Conservation (phyloP, 2,797 vertebrate species). For the Enteromius unitaeniatus region DNA sequence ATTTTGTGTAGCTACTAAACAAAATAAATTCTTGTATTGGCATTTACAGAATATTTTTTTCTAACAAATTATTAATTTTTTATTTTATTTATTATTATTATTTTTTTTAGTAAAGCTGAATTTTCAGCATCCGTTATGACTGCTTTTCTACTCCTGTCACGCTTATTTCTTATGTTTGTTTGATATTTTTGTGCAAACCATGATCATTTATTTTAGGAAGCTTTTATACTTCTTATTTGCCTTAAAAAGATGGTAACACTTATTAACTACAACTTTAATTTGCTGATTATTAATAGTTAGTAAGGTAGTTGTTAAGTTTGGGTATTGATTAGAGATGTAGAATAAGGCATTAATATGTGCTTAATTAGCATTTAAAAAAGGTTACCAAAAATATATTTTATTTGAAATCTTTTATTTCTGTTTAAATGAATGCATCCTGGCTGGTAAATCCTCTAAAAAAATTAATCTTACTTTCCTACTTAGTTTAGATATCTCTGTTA, state of each 20-base stretch:
- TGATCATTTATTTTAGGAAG: not conserved
- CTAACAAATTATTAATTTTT: not conserved
- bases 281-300: too few relatives aligned
- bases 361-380: too few relatives aligned
- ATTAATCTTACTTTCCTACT: not conserved
- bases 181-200: not conserved
- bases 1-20: not conserved
- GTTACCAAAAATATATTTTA: not conserved
- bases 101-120: not conserved
- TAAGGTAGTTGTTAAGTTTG: too few relatives aligned
- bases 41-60: not conserved
- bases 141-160: not conserved
- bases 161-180: not conserved
- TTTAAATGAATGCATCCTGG: not conserved
- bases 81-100: not conserved
- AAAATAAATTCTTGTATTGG: not conserved
- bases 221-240: not conserved
- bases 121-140: not conserved
- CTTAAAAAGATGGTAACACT: not conserved
- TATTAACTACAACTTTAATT: too few relatives aligned
- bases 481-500: not conserved
- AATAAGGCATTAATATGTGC: too few relatives aligned
- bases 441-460: not conserved
- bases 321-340: too few relatives aligned
- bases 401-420: not conserved